These are phyloP conservation scores for Dendrolimus kikuchii DNA, from an alignment of 1,140 invertebrate genomes.

Conservation along the genomic window DNA sequence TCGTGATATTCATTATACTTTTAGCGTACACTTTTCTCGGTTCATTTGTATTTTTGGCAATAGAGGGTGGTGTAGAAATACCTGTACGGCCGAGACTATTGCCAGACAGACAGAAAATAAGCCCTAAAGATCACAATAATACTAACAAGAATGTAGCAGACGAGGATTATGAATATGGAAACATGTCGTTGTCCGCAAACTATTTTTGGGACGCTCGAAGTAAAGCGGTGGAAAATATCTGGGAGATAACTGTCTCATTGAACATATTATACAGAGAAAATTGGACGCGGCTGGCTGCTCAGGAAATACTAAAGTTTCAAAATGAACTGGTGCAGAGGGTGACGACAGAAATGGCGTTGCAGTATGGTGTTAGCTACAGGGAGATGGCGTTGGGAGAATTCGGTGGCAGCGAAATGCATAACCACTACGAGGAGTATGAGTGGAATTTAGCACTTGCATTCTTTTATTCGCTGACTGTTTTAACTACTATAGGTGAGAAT, in stretches of 20 bases:
- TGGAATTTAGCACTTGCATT: conserved; percentile 96
- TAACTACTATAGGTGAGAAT: conserved; percentile 95
- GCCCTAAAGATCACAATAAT: conserved; percentile 37
- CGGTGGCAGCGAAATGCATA: conserved; percentile 40
- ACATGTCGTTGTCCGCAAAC: conserved; percentile 62
- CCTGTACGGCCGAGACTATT: conserved; percentile 58
- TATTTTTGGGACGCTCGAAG: conserved; percentile 76
- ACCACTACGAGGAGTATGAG: conserved; percentile 76
- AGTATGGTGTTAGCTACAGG: conserved; percentile 66
- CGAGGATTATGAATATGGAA: conserved; percentile 54
- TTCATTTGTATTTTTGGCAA: conserved; percentile 93
- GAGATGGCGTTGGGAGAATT: conserved; percentile 69
- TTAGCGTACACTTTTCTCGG: conserved; percentile 92
- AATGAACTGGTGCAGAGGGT: conserved; percentile 87
- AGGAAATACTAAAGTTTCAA: conserved; percentile 76
- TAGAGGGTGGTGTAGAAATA: conserved; percentile 79
- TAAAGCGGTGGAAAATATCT: conserved; percentile 89
- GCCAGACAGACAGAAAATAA: conserved; percentile 64
- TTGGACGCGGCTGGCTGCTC: conserved; percentile 83
- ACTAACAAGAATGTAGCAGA: conserved; percentile 45
- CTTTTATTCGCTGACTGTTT: conserved; percentile 95
- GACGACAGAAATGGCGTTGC: conserved; percentile 79
- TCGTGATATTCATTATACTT: conserved; percentile 90
- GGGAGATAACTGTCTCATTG: conserved; percentile 94
- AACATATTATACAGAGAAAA: conserved; percentile 96